These are phyloP conservation scores for Albula goreensis DNA, from an alignment of 2,113 vertebrate species.

Conservation along the genomic window DNA sequence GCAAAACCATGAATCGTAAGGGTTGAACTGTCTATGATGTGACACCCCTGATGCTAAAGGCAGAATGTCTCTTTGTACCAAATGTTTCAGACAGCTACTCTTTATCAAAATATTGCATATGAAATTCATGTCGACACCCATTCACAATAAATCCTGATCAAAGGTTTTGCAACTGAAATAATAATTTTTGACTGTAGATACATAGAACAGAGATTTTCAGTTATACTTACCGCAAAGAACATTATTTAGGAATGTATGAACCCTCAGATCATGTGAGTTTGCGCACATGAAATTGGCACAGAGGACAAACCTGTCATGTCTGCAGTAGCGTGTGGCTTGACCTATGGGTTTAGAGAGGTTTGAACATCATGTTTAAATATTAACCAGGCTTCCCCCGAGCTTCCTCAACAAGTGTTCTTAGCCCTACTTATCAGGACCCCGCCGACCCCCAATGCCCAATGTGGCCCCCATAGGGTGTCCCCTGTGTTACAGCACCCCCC, in stretches of 20 bases:
- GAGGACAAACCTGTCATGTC: neutral
- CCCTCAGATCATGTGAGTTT: neutral
- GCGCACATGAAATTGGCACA: neutral
- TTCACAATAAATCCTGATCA: neutral
- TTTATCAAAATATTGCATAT: neutral
- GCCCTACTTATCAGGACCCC: neutral
- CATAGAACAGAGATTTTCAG: neutral
- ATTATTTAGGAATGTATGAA: neutral
- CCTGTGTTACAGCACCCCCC: neutral
- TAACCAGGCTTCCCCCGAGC: neutral
- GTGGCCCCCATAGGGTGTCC: neutral
- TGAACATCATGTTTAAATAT: neutral
- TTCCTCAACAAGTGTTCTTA: neutral
- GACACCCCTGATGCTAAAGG: neutral
- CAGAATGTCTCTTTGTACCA: neutral
- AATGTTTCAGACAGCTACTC: neutral
- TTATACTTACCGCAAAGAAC: neutral
- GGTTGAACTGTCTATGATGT: neutral
- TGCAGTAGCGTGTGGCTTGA: neutral
- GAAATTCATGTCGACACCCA: too few species aligned
- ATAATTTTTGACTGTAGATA: too few species aligned
- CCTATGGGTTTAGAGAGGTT: neutral
- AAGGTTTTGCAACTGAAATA: neutral
- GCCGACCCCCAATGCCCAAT: neutral
- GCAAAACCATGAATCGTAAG: neutral